Evolutionary conservation across 2,113 vertebrate species (phyloP).

Genomic region (Salvelinus alpinus): DNA sequence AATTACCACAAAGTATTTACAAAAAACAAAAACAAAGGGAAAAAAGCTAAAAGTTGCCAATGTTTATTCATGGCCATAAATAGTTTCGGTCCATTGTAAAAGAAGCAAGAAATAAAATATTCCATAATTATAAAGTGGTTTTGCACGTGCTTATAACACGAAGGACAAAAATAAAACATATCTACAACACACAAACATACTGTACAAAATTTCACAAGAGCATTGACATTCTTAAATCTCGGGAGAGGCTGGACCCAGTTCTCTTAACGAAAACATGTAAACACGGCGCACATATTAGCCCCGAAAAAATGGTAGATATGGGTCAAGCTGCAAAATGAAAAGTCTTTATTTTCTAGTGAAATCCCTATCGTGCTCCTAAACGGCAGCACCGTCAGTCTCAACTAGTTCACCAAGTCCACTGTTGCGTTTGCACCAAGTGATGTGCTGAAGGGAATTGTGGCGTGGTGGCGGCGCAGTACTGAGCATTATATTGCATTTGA

Average conservation of each 20-base stretch:
- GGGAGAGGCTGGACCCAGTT: constrained; percentile 83
- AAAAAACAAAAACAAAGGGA: constrained; percentile 66
- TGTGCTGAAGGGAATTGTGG: constrained; percentile 92
- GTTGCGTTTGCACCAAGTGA: constrained; percentile 97
- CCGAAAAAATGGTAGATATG: constrained; percentile 77
- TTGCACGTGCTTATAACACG: constrained; percentile 83
- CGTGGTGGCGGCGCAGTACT: constrained; percentile 91
- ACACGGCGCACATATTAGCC: constrained; percentile 87
- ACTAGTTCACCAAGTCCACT: constrained; percentile 88
- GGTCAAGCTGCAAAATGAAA: constrained; percentile 77
- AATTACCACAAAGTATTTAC: constrained; percentile 73
- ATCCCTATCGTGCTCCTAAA: constrained; percentile 64
- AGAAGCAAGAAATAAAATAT: constrained; percentile 68
- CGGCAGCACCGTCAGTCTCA: constrained; percentile 51
- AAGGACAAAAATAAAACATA: constrained; percentile 78
- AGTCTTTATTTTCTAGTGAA: constrained; percentile 75
- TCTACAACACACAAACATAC: constrained; percentile 85
- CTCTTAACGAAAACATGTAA: constrained; percentile 91
- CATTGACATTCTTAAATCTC: constrained; percentile 82
- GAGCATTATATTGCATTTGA: constrained; percentile 98
- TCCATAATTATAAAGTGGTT: constrained; percentile 83
- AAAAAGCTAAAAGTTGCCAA: constrained; percentile 77
- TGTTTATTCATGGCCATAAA: constrained; percentile 85
- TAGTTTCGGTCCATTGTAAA: constrained; percentile 84
- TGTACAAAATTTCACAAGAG: constrained; percentile 93